Evolutionary conservation across 2,113 vertebrate species (phyloP).

Genomic region (Nansenia antarctica): DNA sequence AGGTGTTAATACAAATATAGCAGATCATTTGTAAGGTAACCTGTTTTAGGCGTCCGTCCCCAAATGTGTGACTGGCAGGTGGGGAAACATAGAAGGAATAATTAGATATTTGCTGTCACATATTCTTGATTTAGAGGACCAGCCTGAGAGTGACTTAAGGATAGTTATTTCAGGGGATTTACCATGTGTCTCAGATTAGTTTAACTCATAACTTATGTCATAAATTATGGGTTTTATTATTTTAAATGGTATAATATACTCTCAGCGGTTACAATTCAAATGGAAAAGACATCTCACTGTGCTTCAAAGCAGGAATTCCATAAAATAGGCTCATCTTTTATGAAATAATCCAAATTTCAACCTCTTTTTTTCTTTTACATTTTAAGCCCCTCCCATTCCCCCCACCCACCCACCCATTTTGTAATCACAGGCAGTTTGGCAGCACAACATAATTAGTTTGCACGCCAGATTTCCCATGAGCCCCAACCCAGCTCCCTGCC

Average conservation of each 20-base stretch:
- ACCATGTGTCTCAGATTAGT: constrained; percentile 27
- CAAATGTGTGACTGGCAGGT: constrained; percentile 79
- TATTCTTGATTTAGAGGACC: constrained; percentile 41
- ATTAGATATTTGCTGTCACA: constrained; percentile 74
- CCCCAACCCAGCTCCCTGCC: constrained; percentile 68
- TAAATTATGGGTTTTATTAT: constrained; percentile 6
- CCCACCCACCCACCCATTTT: constrained; percentile 68
- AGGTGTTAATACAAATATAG: constrained; percentile 83
- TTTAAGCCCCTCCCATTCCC: constrained; percentile 63
- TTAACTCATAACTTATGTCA: background rate
- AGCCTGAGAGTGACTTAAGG: constrained; percentile 36
- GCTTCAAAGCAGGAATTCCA: background rate
- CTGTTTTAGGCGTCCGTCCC: constrained; percentile 71
- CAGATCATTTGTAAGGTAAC: constrained; percentile 80
- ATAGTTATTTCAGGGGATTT: constrained; percentile 35
- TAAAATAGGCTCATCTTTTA: constrained; percentile 32
- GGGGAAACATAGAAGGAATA: constrained; percentile 73
- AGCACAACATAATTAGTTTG: constrained; percentile 72
- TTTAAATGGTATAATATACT: constrained; percentile 2
- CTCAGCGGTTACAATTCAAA: background rate
- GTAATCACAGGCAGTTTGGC: constrained; percentile 73
- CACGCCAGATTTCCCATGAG: constrained; percentile 78
- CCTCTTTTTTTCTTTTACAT: constrained; percentile 50
- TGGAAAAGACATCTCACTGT: constrained; percentile 26
- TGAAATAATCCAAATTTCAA: constrained; percentile 36